Base-by-base conservation (phyloP, 1,140 invertebrate species). In the Drosophila sp. region DNA sequence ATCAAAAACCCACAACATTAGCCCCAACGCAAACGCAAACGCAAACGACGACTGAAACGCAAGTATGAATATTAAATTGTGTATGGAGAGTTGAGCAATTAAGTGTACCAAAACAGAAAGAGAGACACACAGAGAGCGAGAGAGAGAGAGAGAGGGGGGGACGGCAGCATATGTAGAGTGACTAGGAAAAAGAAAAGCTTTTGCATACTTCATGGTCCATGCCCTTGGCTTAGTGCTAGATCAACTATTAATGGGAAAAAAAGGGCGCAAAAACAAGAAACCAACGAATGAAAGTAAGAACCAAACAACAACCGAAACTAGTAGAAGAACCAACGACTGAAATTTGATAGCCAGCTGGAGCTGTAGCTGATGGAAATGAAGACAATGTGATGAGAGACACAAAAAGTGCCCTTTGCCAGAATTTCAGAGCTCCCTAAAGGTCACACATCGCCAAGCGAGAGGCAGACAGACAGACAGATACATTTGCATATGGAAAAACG, bases 51-150 rank as follows among this genome's bases (percentile, higher is more conserved):
- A 83, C 70, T 86, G 82, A 70, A 81, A 78, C 81, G 82, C 83
- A 87, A 86, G 83, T 89, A 86, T 86, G 83, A 86, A 86, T 86
- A 86, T 86, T 86, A 86, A 86, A 87, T 86, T 83, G 76, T 89
- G 72, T 82, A 81, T 87, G 70, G 69, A 79, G 76, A 83, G 80
- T 76, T 85, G 82, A 86, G 79, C 72, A 86, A 81, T 86, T 70
- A 66, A 61, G 61, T 69, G 77, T 38, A 50, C 57, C 58, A 70
- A 64, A 75, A 66, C 11, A 17, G 60, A 41, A 61, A 25, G 27
- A 62, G 41, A 64, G 30, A 27, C 17, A 47, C 5, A 65, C 33
- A 33, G 10, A 35, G 7, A 27, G 29, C 61, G 29, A 2, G 27
- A 27, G 8, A 56, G 17, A 30, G 35, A n/a, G 25, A 10, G 32